Evolutionary conservation across 2,888 invertebrate species (phyloP), one percentile per base, ranked within the genome.

Genomic region (Lepidochitona cinerea): DNA sequence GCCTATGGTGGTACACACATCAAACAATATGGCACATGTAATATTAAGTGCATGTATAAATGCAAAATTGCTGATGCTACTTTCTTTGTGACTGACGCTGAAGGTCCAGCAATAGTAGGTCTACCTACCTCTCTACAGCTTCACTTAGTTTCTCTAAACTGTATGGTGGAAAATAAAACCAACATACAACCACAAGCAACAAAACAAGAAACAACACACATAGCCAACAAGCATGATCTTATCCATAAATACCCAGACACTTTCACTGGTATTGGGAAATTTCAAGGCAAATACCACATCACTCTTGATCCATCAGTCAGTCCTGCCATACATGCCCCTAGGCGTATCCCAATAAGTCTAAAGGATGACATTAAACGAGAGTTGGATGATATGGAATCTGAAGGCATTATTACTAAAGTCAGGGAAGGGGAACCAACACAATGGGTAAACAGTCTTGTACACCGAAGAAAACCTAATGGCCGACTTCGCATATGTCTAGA

Each of bases 401-500:
- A 4, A 29, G 53, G 32, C 18, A 53, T 71, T 14, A 71, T 71
- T 3, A n/a, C 7, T 23, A 33, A 49, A 52, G 54, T 70, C 23
- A 36, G 33, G 36, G 54, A 71, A 26, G 26, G 59, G 26, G 71
- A 72, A 64, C 71, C 64, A 29, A 72, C 76, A 7, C 68, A 68
- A 12, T 76, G 76, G 76, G 35, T 68, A 0, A 59, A 37, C 23
- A 74, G 70, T 49, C 35, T 75, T 1, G 74, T 68, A 18, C 68
- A 67, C 41, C 35, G n/a, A n/a, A n/a, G n/a, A n/a, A n/a, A n/a
- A n/a, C n/a, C n/a, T n/a, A n/a, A n/a, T n/a, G n/a, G n/a, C n/a
- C n/a, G n/a, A n/a, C n/a, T n/a, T n/a, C n/a, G 73, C 1, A 59
- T 76, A 37, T 73, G 77, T 54, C 65, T 77, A 14, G 71, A 77